Conservation (phyloP, 2,113 vertebrate genomes). For the Dendropsophus ebraccatus region DNA sequence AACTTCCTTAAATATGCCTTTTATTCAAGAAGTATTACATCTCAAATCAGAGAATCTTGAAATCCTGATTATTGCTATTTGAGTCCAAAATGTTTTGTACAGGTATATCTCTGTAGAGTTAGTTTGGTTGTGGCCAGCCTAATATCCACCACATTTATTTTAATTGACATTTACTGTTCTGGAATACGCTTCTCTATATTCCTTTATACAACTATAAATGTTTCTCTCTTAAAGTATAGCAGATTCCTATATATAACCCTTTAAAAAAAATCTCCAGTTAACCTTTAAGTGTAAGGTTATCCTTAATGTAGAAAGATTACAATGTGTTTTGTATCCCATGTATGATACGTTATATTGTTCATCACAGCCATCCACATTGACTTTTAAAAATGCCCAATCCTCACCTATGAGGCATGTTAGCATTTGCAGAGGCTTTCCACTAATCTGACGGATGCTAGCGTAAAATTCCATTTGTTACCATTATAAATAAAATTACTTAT, state of each 20-base stretch:
- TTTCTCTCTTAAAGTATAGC: background rate
- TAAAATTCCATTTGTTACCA: slow-evolving; percentile 16
- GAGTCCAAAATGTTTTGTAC: background rate
- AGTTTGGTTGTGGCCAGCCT: background rate
- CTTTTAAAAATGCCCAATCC: slow-evolving; percentile 14
- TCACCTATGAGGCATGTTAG: slow-evolving; percentile 11
- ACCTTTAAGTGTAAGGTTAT: background rate
- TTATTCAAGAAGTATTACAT: background rate
- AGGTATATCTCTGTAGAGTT: background rate
- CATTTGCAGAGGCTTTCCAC: slow-evolving; percentile 22
- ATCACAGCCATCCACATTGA: background rate
- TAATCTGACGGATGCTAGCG: background rate
- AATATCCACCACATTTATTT: background rate
- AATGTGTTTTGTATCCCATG: background rate
- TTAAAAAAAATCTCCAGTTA: background rate
- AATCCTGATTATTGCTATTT: background rate
- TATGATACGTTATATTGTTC: background rate
- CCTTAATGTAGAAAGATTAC: background rate
- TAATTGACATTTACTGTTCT: background rate
- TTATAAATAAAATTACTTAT: slow-evolving; percentile 20
- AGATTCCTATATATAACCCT: background rate
- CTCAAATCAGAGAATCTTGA: background rate
- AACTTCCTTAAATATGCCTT: no score
- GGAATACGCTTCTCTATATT: background rate
- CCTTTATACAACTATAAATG: background rate